Evolutionary conservation across 2,888 invertebrate genomes (phyloP), one percentile per base, ranked within the genome.

Genomic region (Pristionchus japonicus): DNA sequence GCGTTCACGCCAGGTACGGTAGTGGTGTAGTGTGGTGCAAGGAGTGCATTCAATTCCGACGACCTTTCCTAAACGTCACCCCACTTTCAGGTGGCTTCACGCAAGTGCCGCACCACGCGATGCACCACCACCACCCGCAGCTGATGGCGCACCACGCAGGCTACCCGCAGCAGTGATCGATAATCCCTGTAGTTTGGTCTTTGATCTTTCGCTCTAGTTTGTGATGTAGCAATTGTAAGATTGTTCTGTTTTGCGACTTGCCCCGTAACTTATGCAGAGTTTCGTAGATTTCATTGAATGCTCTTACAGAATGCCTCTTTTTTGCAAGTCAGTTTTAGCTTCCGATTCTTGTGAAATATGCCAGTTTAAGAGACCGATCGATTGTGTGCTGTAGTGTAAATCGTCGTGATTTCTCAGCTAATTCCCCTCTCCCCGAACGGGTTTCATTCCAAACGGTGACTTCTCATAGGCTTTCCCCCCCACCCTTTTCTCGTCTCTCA

Each of bases 1-100:
- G 9, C 82, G 52, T 17, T 83, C 82, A 83, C 82, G 82, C 82
- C 82, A 49, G 82, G 82, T 77, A 77, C 43, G 77, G 43, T 77
- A 27, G 47, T 43, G 27, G 34, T 43, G n/a, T 9, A 13, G 27
- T 31, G 64, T 43, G 77, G 77, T 77, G 77, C 77, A 27, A n/a
- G 27, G 47, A 47, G 77, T 47, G 34, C 67, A 31, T 9, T 34
- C 34, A 67, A 15, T 13, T 4, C 13, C 1, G 27, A 11, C 77
- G 77, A 77, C 77, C n/a, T 77, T 43, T 77, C 43, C 27, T 15
- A 77, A 77, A 70, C 23, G 20, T 70, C 77, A 9, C 74, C 40
- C 40, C 17, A n/a, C n/a, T 77, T 77, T 23, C 77, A 77, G 77
- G 43, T n/a, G 43, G 43, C 77, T 74, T 74, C 70, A 64, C 64